Evolutionary conservation across 2,888 invertebrate genomes (phyloP), one percentile per base, ranked within the genome.

Genomic region (Serrognathus titanus): DNA sequence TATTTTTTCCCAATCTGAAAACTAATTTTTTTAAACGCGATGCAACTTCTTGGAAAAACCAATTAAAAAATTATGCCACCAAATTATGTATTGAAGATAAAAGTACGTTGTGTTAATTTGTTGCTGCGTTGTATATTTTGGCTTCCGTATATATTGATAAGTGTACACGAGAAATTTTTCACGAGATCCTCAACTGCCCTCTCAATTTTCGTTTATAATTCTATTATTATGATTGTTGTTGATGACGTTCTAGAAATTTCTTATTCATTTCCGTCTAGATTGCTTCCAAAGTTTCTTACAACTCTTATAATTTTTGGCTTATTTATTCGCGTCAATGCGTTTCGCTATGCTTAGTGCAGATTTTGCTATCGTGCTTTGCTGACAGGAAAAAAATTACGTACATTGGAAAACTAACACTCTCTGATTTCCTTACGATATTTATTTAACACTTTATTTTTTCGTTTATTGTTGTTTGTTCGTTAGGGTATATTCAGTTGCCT

Each of bases 281-380:
- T 12, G 16, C 47, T 16, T 20, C 20, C 20, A 9, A 45, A 12
- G 24, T 35, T 13, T 49, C 38, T 16, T 35, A 48, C 11, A 48
- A 47, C 47, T 48, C 37, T 48, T 13, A 35, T 37, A 45, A 45
- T 45, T 35, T 59, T 58, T 47, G 52, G 58, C 55, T 55, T 55
- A 47, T 57, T 40, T 46, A 50, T 53, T 59, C 50, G 46, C 48
- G 39, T 60, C 54, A 35, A 54, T 48, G 39, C 45, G 53, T 61
- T 52, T 46, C 45, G 55, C 55, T 56, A 40, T 51, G 67, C 67
- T 67, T 66, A 59, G 59, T 60, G 69, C 67, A 64, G 72, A 72
- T 72, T 67, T 66, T 67, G 72, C 73, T 66, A 69, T 65, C 61
- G 64, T 64, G 70, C 72, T 71, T 74, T 63, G 74, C 74, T 71